Conservation (phyloP, 1,140 invertebrate species). For the Bombus fervidus region DNA sequence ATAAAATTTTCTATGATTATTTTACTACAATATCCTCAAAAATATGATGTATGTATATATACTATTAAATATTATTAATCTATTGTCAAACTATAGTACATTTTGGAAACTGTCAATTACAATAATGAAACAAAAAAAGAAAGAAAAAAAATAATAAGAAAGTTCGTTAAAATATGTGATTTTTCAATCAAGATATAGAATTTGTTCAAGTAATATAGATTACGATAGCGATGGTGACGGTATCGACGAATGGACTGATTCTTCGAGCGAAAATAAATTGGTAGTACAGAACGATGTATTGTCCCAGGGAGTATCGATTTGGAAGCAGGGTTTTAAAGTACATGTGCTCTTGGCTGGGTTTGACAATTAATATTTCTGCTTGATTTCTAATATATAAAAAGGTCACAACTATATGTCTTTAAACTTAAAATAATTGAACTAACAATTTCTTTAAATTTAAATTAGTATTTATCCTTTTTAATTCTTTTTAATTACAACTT, state of each 20-base stretch:
- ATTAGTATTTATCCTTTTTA: neutral
- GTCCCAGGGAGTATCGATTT: neutral
- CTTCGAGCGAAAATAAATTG: neutral
- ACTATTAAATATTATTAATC: too few relatives aligned
- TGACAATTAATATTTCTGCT: too few relatives aligned
- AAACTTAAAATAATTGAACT: too few relatives aligned
- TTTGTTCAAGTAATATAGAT: neutral
- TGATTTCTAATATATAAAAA: too few relatives aligned
- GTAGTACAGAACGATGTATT: neutral
- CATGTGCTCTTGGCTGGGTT: too few relatives aligned
- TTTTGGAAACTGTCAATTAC: too few relatives aligned
- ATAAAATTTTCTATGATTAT: too few relatives aligned
- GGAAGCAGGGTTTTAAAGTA: neutral
- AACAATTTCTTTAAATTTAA: too few relatives aligned
- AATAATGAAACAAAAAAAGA: too few relatives aligned
- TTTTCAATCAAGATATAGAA: neutral
- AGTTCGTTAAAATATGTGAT: neutral
- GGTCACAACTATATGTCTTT: rapidly evolving
- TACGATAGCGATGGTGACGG: neutral
- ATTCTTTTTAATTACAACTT: neutral
- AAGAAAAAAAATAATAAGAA: too few relatives aligned
- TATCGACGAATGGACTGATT: neutral
- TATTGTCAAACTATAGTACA: too few relatives aligned
- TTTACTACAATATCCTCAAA: too few relatives aligned
- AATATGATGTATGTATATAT: neutral